Conservation (phyloP, 2,113 vertebrate species). For the Globicephala melas region DNA sequence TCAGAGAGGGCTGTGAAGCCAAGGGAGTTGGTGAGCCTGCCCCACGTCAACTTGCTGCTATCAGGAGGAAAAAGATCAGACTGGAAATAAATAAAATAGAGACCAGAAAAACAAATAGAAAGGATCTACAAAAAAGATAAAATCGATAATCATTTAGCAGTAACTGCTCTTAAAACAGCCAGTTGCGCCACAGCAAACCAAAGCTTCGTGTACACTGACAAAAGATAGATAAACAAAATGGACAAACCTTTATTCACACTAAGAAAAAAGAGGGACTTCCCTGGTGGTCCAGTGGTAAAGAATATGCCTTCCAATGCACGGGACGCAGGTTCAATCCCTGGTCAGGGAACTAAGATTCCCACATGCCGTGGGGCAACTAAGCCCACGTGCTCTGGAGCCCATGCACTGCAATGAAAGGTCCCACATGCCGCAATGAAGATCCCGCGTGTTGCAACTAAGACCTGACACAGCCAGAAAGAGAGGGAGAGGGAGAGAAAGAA, state of each 20-base stretch:
- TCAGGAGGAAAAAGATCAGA: background rate
- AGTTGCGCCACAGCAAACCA: background rate
- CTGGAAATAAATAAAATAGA: background rate
- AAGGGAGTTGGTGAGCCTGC: background rate
- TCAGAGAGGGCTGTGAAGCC: background rate
- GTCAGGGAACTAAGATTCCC: too few relatives aligned
- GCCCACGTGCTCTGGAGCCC: too few relatives aligned
- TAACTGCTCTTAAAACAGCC: background rate
- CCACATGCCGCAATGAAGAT: too few relatives aligned
- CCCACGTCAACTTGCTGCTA: fast-evolving
- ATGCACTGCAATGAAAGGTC: too few relatives aligned
- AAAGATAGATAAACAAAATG: background rate
- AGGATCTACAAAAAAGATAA: background rate
- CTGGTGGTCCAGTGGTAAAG: too few relatives aligned
- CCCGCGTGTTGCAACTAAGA: too few relatives aligned
- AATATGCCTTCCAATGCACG: too few relatives aligned
- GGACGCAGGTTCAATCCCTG: too few relatives aligned
- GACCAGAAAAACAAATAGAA: background rate
- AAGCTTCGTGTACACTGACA: background rate
- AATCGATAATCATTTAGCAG: background rate
- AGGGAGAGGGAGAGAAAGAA: too few relatives aligned
- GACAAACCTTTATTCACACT: background rate
- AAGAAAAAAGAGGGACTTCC: background rate
- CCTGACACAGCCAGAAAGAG: too few relatives aligned
- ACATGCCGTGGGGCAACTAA: too few relatives aligned